Percentiles rank a stretch among this genome's conserved stretches.
phyloP scores from a whole-genome alignment of 1,140 invertebrate species.

The Tribolium castaneum region DNA sequence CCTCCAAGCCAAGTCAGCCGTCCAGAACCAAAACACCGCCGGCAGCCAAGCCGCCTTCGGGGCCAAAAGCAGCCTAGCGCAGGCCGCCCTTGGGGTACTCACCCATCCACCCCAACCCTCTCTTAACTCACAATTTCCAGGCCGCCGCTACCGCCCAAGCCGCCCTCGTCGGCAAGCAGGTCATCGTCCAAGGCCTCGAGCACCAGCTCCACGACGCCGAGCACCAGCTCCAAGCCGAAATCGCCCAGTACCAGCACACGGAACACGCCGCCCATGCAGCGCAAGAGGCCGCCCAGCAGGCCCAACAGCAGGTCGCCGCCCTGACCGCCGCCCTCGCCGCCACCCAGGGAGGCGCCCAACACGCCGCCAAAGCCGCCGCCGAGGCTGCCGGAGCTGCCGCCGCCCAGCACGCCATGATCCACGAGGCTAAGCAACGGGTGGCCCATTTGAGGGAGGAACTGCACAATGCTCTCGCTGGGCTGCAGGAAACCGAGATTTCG shows the following conservation, averaged over 20 bases:
- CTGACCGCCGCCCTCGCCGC: conserved; percentile 51
- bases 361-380: conserved; percentile 48
- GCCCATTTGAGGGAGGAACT: conserved; percentile 43
- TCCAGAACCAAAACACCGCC: conserved; percentile 54
- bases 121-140: conserved; percentile 21
- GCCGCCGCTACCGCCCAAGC: conserved; percentile 56
- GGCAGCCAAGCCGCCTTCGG: conserved; percentile 56
- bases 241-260: conserved; percentile 51
- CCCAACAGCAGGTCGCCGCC: conserved; percentile 47
- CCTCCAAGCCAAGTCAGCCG: conserved; percentile 54
- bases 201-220: conserved; percentile 51
- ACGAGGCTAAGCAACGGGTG: conserved; percentile 51
- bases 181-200: conserved; percentile 50
- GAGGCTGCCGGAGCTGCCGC: conserved; percentile 52
- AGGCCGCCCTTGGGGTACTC: conserved; percentile 53
- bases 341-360: conserved; percentile 50
- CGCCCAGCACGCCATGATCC: conserved; percentile 53
- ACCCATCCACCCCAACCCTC: background rate
- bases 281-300: conserved; percentile 51
- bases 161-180: conserved; percentile 55
- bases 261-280: conserved; percentile 50
- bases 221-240: conserved; percentile 49
- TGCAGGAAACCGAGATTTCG: conserved; percentile 50
- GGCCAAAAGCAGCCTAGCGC: conserved; percentile 52
- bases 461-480: conserved; percentile 45